Conservation (phyloP, 2,113 vertebrate species). For the Engraulis encrasicolus region DNA sequence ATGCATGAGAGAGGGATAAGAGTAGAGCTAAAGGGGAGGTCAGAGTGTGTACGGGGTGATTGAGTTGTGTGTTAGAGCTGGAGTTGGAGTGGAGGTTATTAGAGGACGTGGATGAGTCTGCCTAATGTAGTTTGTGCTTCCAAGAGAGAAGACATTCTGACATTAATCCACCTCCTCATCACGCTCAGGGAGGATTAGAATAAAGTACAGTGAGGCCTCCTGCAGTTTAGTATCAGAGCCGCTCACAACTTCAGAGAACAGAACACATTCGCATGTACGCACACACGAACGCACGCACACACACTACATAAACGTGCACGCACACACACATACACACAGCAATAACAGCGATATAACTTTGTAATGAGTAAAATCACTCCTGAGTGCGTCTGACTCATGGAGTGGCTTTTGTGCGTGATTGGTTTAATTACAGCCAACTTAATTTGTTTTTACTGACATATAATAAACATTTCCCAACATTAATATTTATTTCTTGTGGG, state of each 20-base stretch:
- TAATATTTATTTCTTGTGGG: neutral
- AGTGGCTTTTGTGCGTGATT: constrained; percentile 25
- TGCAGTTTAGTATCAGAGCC: no score
- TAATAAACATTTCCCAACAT: constrained; percentile 5
- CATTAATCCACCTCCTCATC: neutral
- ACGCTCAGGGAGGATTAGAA: neutral
- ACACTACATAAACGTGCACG: no score
- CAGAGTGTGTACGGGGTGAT: no score
- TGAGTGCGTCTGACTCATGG: constrained; percentile 8
- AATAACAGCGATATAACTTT: neutral
- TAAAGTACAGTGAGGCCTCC: no score
- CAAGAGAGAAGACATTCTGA: neutral
- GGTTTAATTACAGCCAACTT: constrained; percentile 19
- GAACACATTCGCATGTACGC: no score
- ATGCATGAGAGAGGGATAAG: no score
- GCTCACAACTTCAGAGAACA: no score
- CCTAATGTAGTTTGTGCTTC: neutral
- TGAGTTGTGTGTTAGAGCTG: no score
- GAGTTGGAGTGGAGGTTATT: neutral
- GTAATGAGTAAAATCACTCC: neutral
- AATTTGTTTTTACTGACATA: constrained; percentile 28
- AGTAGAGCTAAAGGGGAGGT: no score
- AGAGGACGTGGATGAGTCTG: neutral
- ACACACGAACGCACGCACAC: no score
- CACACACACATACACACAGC: neutral